Conservation (phyloP, 2,888 invertebrate genomes). For the Tenodera sinensis region DNA sequence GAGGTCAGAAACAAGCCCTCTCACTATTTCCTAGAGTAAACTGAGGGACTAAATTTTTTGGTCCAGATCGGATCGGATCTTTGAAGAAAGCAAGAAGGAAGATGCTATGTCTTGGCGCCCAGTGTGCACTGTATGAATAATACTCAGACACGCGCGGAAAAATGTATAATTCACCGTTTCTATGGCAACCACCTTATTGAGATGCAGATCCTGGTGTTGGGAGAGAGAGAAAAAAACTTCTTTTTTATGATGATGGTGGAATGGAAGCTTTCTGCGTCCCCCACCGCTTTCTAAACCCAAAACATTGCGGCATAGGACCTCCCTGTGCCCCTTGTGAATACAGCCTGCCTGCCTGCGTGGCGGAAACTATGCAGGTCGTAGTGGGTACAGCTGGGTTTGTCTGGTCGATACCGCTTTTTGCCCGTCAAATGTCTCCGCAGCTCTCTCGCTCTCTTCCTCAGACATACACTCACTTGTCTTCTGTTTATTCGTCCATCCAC, state of each 20-base stretch:
- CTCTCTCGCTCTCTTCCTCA: too few relatives aligned
- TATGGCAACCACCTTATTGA: conserved; percentile 22
- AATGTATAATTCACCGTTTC: conserved; percentile 22
- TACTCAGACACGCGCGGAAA: conserved; percentile 9
- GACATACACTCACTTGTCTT: too few relatives aligned
- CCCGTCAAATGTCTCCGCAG: not conserved
- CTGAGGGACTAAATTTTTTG: too few relatives aligned
- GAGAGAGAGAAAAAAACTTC: not conserved
- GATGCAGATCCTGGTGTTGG: conserved; percentile 22
- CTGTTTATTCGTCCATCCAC: too few relatives aligned
- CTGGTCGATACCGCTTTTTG: not conserved
- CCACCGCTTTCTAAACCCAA: conserved; percentile 9
- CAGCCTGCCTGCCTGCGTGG: not conserved
- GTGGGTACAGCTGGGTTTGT: not conserved
- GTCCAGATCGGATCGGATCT: not conserved
- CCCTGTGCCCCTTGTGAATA: not conserved
- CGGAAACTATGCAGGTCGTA: not conserved
- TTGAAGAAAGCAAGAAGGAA: not conserved
- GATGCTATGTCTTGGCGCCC: not conserved
- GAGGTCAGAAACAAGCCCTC: too few relatives aligned
- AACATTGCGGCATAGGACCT: not conserved
- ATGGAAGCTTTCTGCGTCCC: not conserved
- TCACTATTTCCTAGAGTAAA: too few relatives aligned
- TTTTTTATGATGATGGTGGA: conserved; percentile 12
- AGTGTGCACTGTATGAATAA: conserved; percentile 9